phyloP scores from a whole-genome alignment of 1,140 invertebrate species.

The Ceratosolen solmsi region DNA sequence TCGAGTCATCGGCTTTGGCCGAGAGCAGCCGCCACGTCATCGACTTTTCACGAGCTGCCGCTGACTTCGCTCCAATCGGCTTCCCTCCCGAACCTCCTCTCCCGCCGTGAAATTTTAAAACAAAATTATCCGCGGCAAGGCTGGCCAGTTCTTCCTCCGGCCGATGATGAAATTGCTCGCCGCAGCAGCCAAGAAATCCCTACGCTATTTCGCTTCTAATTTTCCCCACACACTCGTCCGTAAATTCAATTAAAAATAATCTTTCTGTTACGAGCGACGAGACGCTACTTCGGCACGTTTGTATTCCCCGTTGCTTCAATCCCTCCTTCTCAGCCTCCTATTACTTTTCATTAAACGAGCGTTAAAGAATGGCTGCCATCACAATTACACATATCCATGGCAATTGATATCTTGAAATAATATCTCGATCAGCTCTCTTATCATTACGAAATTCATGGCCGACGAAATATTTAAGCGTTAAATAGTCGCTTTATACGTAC shows the following conservation, averaged over 20 bases:
- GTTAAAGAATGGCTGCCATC: too few species aligned
- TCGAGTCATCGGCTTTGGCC: constrained; percentile 7
- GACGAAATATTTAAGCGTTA: too few species aligned
- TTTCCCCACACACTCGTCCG: not conserved
- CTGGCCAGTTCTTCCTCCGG: not conserved
- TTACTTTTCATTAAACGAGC: too few species aligned
- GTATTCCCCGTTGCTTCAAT: too few species aligned
- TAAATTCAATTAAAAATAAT: not conserved
- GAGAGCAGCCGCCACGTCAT: constrained; percentile 31
- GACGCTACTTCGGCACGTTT: too few species aligned
- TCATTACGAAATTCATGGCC: too few species aligned
- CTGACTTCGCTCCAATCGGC: constrained; percentile 11
- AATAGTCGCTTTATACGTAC: too few species aligned
- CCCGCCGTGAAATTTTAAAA: constrained; percentile 30
- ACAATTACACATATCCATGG: too few species aligned
- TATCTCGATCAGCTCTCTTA: too few species aligned
- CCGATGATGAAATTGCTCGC: not conserved
- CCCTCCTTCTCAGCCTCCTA: too few species aligned
- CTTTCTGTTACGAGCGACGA: not conserved
- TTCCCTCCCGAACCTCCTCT: not conserved
- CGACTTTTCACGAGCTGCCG: constrained; percentile 28
- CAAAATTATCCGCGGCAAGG: not conserved
- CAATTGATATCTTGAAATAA: too few species aligned
- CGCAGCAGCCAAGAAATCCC: not conserved
- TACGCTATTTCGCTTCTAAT: not conserved